Percentiles rank a stretch among this genome's conserved stretches.
Evolutionary conservation across 2,797 vertebrate genomes (phyloP).

Genomic region (Falco columbarius): DNA sequence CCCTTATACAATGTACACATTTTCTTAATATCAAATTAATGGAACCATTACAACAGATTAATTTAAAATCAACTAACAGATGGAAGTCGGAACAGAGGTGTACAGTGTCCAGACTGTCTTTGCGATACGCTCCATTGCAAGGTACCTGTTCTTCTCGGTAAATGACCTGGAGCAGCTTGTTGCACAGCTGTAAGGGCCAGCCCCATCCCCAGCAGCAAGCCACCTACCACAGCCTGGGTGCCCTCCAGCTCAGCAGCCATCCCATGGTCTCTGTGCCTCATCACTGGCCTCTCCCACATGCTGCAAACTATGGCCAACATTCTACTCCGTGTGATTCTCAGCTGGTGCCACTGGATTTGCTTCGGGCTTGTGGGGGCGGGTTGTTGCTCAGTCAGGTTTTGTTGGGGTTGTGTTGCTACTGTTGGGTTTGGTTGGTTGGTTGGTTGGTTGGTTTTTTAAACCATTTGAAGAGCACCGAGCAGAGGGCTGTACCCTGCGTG

Average conservation of each 20-base stretch:
- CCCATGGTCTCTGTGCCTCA: not conserved
- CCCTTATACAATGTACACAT: not conserved
- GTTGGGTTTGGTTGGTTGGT: accelerated
- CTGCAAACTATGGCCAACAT: accelerated
- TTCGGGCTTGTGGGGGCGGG: not conserved
- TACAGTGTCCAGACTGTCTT: not conserved
- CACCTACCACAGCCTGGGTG: accelerated
- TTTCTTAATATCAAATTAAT: not conserved
- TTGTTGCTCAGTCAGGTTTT: accelerated
- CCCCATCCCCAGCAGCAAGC: not conserved
- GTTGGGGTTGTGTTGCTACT: not conserved
- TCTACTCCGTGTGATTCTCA: not conserved
- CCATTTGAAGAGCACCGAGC: not conserved
- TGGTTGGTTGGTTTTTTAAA: not conserved
- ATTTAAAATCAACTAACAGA: not conserved
- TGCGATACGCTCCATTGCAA: not conserved
- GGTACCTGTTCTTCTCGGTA: not conserved
- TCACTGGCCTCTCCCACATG: not conserved
- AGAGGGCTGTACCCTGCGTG: not conserved
- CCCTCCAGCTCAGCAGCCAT: not conserved
- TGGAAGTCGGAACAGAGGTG: not conserved
- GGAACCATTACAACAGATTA: not conserved
- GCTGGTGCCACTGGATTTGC: not conserved
- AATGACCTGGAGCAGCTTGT: not conserved
- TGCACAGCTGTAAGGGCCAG: not conserved